Base-by-base conservation (phyloP, 2,888 invertebrate genomes). In the Hyppa rectilinea region DNA sequence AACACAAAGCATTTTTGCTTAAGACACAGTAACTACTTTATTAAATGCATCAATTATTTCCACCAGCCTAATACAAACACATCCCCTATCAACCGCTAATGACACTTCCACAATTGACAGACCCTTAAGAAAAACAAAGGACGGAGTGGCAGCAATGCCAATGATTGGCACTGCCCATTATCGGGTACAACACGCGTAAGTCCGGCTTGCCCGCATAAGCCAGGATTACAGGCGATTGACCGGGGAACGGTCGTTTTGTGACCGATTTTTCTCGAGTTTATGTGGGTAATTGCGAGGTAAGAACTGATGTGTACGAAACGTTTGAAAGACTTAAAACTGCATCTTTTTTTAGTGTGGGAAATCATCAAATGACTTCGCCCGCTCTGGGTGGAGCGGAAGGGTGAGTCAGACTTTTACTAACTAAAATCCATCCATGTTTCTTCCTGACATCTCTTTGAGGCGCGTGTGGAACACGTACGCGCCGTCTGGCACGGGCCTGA, bases 101-200 rank as follows among this genome's bases (percentile, higher is more conserved):
- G 79, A 85, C 79, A 70, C 34, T 49, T 53, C 23, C 17, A 58
- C 73, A 80, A 80, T 72, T 74, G 79, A 77, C 81, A 75, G 73
- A 65, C 81, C 76, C 75, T 68, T 61, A 80, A 82, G 78, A 75
- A 75, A 82, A 80, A 79, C 80, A 80, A 84, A 83, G 75, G 80
- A 78, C 68, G 78, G 20, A 52, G 53, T n/a, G 26, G 64, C 34
- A 69, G 52, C 58, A 40, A 40, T 71, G 80, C 75, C 87, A 87
- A 85, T 91, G 92, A 92, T 91, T 92, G 93, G 90, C 93, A 92
- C 74, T 72, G 83, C 90, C 91, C 91, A 93, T 93, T 93, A 94
- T 90, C 91, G 87, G 82, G 70, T 81, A 86, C 85, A 88, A 91
- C 92, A 90, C 88, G 87, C 84, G 89, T 92, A 89, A 91, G 89